A percentile compares a stretch with the other conserved stretches of the same genome.
phyloP scores from a whole-genome alignment of 2,888 invertebrate species.

The Acleris laterana region DNA sequence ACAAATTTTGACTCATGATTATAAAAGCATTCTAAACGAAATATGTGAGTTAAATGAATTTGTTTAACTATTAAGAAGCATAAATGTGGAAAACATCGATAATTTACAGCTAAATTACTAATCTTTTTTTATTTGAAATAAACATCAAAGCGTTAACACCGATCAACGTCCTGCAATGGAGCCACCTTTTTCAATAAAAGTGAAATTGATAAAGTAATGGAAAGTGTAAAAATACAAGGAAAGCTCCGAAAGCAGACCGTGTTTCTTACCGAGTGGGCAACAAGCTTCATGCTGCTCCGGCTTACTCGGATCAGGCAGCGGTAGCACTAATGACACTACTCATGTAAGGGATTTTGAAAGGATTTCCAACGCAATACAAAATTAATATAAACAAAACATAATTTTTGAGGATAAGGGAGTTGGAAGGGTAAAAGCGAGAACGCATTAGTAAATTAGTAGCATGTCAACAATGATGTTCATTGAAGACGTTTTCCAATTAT shows the following conservation, averaged over 20 bases:
- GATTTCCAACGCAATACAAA: conserved; percentile 71
- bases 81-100: conserved; percentile 56
- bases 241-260: conserved; percentile 48
- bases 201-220: conserved; percentile 43
- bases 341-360: conserved; percentile 68
- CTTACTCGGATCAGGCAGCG: conserved; percentile 93
- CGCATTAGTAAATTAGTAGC: conserved; percentile 84
- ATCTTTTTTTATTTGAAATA: conserved; percentile 55
- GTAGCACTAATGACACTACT: conserved; percentile 90
- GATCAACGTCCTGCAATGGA: conserved; percentile 62
- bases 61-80: conserved; percentile 44
- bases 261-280: conserved; percentile 92
- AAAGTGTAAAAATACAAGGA: conserved; percentile 40
- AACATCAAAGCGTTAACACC: conserved; percentile 71
- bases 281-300: conserved; percentile 96
- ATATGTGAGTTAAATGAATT: conserved; percentile 43
- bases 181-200: conserved; percentile 46
- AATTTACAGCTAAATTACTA: conserved; percentile 48
- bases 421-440: conserved; percentile 80
- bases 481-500: conserved; percentile 64
- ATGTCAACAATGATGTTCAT: conserved; percentile 58
- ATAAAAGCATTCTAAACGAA: conserved; percentile 57
- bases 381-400: conserved; percentile 61
- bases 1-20: conserved; percentile 25
- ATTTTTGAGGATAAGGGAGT: conserved; percentile 62